Base-by-base conservation (phyloP, 2,888 invertebrate species). In the Amblyteles armatorius region DNA sequence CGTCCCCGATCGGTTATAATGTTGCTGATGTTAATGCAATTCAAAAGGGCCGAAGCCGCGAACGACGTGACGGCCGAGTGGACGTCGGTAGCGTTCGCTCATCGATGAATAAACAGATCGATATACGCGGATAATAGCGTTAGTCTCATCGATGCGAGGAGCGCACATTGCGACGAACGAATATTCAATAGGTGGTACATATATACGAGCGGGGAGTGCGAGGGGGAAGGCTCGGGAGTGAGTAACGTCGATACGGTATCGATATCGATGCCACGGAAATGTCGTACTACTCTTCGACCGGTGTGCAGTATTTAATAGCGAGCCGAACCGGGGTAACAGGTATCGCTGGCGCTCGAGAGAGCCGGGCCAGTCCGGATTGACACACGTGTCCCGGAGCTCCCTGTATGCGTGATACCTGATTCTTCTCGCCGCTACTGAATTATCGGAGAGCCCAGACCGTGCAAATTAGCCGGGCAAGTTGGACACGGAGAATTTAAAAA, bases 191-290 rank as follows among this genome's bases (percentile, higher is more conserved):
- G 79, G 50, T 16, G 26, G 26, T 33, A 16, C 16, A 33, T 63
- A 33, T 29, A 55, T 16, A 33, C 19, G 22, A 19, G 68, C 26
- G 29, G 13, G 13, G 6, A 2, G 26, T 19, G 3, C 33, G 50
- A 33, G 29, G n/a, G 29, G 16, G 11, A 3, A 4, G 33, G 29
- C 26, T 33, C 16, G 63, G 6, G 63, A 33, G 71, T 68, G 33
- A 78, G 60, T 80, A 86, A 85, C 87, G 84, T 83, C 85, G 84
- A 82, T 87, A 85, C 88, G 89, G 88, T 88, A 89, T 90, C 89
- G 88, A 90, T 88, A 89, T 90, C 87, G 88, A 90, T 86, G 88
- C 86, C 83, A 67, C 77, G 63, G 60, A 48, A 63, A 71, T 79
- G 52, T 67, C 55, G 36, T 50, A n/a, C 63, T 19, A 63, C 50